Evolutionary conservation across 2,797 vertebrate species (phyloP), one percentile per base, ranked within the genome.

Genomic region (Cyclura pinguis): DNA sequence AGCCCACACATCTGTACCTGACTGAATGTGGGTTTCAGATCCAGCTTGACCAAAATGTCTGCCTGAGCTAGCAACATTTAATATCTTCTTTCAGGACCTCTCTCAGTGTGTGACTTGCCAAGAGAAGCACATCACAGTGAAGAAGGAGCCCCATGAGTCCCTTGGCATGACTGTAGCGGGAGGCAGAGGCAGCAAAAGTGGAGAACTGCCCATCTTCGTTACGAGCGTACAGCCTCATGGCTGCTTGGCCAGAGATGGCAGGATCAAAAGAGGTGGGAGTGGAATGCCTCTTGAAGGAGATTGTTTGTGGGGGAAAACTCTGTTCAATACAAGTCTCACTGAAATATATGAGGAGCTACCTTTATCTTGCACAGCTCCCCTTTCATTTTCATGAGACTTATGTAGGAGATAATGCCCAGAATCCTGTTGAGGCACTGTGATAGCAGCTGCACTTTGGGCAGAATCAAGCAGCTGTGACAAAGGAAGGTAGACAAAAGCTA

Each of bases 101-200:
- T 98, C 98, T 89, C 99, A 99, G 95, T 99, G 99, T 95, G 98
- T 99, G 93, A 98, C 97, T 88, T 99, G 99, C 96, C 99, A 99
- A 94, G 99, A 99, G 96, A 99, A 99, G 96, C 98, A 99, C 96
- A 99, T 99, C 96, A 99, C 98, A 84, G 98, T 99, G 94, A 98
- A 99, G 97, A 99, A 99, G 96, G 99, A 99, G 90, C 98, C 98
- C 0, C 98, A 97, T 0, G 99, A 99, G 95, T 99, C 99, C 91
- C 98, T 99, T 91, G 99, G 99, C 88, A 99, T 99, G 99, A 99
- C 99, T 0, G 99, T 99, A 10, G 99, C 99, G 0, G 99, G 99
- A 80, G 99, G 99, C 80, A 97, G 99, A 95, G 98, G 99, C 93
- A 99, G 99, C 93, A 99, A 99, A 95, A 99, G 99, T 67, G 99